phyloP scores from a whole-genome alignment of 2,888 invertebrate species.

The Diarsia brunnea region DNA sequence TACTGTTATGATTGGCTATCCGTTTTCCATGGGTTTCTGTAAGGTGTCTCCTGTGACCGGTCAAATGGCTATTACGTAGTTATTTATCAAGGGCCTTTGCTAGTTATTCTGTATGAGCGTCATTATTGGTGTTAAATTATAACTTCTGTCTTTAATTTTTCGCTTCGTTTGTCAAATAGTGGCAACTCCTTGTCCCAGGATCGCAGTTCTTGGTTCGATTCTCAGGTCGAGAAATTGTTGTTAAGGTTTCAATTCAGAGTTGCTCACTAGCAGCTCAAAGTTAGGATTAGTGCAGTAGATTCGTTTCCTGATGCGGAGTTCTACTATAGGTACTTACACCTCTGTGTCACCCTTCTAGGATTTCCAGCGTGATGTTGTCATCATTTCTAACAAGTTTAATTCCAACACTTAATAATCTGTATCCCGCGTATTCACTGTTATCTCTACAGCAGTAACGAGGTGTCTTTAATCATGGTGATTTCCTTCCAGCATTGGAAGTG shows the following conservation, averaged over 20 bases:
- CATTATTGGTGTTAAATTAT: not conserved
- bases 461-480: slow-evolving; percentile 41
- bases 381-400: slow-evolving; percentile 10
- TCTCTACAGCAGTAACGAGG: slow-evolving; percentile 38
- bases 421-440: slow-evolving; percentile 29
- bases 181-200: too few relatives aligned
- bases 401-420: slow-evolving; percentile 10
- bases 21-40: not conserved
- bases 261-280: not conserved
- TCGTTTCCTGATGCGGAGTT: not conserved
- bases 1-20: not conserved
- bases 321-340: not conserved
- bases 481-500: slow-evolving; percentile 13
- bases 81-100: not conserved
- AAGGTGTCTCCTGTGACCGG: not conserved
- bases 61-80: not conserved
- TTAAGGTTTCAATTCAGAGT: not conserved
- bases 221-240: not conserved
- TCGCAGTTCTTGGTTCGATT: not conserved
- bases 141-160: too few relatives aligned
- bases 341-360: not conserved
- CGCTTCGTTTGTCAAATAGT: too few relatives aligned
- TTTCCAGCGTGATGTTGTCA: not conserved
- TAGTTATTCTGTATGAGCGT: too few relatives aligned
- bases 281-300: not conserved